Base-by-base conservation (phyloP, 2,888 invertebrate species). In the Hydrotaea diabolus region DNA sequence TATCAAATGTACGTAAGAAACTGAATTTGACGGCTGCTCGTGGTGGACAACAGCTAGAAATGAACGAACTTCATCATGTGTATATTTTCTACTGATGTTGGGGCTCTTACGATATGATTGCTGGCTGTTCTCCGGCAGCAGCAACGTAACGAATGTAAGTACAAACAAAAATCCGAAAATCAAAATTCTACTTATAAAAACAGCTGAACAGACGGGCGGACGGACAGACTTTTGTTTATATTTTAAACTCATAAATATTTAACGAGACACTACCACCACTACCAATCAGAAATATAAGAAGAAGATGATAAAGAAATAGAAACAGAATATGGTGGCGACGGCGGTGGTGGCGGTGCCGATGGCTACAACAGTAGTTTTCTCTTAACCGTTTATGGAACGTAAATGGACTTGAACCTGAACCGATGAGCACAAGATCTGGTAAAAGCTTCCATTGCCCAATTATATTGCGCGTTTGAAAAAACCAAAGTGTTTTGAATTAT, bases 1-100 rank as follows among this genome's bases (percentile, higher is more conserved):
- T 82, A 85, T 77, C 82, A 82, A 85, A 82, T 80, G 62, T 77
- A 69, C 43, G 43, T 69, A 69, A n/a, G 17, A 74, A 85, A 85
- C 85, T 82, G 74, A 82, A 66, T 79, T 69, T 74, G 82, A 82
- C 73, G n/a, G 69, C 64, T 79, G 85, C 79, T 81, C 31, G 62
- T 62, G 39, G 19, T 69, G 69, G 59, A 46, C 69, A 46, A 69
- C 13, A 46, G 46, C 23, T 46, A 46, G 43, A 19, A 31, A 43
- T 39, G 43, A 19, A 21, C 21, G 39, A 21, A 69, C 4, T 69
- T 23, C 23, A 69, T n/a, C n/a, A n/a, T 43, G 66, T 69, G n/a
- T 49, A 4, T 62, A n/a, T 69, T 43, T 69, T 46, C 46, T 49
- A 46, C 69, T 69, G 62, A 31, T 69, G 46, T 46, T 66, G 43